A percentile compares a stretch with the other conserved stretches of the same genome.
Conservation (phyloP, 2,797 vertebrate species). For the Accipiter minullus region DNA sequence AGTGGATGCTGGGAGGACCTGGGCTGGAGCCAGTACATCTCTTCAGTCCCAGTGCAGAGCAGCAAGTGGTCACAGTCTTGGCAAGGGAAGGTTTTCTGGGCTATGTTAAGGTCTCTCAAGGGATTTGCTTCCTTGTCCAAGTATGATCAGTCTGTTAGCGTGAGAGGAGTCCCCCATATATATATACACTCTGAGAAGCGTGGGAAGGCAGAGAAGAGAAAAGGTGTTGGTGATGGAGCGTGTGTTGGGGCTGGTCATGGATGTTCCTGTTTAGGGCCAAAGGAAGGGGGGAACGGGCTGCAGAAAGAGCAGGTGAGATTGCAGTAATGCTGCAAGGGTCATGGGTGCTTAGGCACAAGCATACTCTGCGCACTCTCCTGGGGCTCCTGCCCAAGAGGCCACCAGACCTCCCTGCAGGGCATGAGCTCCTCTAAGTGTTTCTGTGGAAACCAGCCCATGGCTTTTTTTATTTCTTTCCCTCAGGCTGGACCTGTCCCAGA, state of each 20-base stretch:
- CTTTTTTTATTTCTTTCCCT: background rate
- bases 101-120: background rate
- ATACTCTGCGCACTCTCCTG: background rate
- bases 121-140: background rate
- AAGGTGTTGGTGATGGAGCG: background rate
- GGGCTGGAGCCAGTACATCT: background rate
- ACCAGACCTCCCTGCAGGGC: background rate
- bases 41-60: background rate
- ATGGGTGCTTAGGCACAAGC: background rate
- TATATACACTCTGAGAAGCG: rapidly evolving
- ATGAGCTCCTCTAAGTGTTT: rapidly evolving
- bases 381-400: background rate
- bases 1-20: background rate
- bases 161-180: background rate
- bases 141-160: rapidly evolving
- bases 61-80: background rate
- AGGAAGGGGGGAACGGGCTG: background rate
- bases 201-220: background rate
- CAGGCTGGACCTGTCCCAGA: background rate
- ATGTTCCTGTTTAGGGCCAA: background rate
- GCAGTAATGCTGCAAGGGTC: background rate
- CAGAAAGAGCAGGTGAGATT: background rate
- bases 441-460: background rate
- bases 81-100: background rate
- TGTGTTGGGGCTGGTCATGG: background rate